Base-by-base conservation (phyloP, 2,888 invertebrate genomes). In the Prenolepis imparis region DNA sequence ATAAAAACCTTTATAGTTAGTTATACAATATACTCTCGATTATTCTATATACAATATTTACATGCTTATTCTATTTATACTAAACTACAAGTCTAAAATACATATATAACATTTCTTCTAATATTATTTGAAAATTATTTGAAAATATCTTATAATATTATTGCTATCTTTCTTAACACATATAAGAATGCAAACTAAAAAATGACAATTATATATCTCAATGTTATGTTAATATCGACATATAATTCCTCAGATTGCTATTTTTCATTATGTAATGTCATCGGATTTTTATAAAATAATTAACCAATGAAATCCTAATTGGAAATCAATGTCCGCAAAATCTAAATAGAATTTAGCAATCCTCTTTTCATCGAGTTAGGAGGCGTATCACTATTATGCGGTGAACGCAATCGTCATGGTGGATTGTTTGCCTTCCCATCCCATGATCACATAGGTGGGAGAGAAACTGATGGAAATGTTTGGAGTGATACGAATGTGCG, bases 401-500 rank as follows among this genome's bases (percentile, higher is more conserved):
- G 5, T 2, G 24, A 36, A 6, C n/a, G 55, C 18, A 28, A 28
- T 52, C 36, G 24, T 8, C 21, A 59, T 41, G 39, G 39, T 68
- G 61, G 48, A 39, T 52, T 78, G 63, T 83, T 83, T 68, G 77
- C 18, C 15, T 21, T n/a, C 39, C 3, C 24, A 44, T 28, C 28
- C 52, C 24, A 21, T 28, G 68, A 83, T 77, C 59, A 28, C 67
- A 24, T 11, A 18, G 77, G 18, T 63, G 24, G 18, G 32, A 12
- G 57, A 36, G 28, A 68, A 63, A 15, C 36, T 39, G 52, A 77
- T 83, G 59, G 68, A 73, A 52, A 55, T 67, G 28, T 28, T 1
- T 28, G 41, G 39, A 39, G 36, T 28, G 52, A 21, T 36, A 66
- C 41, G 52, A 80, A 78, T 67, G 59, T 55, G 74, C 74, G 83